Evolutionary conservation across 2,113 vertebrate species (phyloP).

Genomic region (Thymallus thymallus): DNA sequence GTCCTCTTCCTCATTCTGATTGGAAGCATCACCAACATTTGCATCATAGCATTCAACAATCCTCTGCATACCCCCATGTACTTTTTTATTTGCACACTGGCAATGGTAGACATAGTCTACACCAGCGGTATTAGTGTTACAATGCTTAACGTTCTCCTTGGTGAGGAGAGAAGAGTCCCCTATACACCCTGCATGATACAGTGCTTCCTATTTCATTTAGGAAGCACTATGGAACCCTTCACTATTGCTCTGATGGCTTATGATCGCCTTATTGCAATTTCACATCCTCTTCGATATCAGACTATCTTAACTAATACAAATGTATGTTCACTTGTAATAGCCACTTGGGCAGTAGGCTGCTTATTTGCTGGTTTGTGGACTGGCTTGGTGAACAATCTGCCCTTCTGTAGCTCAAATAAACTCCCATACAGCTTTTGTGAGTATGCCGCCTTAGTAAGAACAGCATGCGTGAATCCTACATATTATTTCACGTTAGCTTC

Average conservation of each 20-base stretch:
- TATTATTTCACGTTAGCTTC: not conserved
- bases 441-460: conserved; percentile 11
- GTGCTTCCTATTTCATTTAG: conserved; percentile 8
- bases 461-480: conserved; percentile 16
- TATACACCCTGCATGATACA: conserved; percentile 7
- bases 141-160: conserved; percentile 18
- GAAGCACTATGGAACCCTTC: conserved; percentile 16
- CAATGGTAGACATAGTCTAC: conserved; percentile 9
- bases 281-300: conserved; percentile 13
- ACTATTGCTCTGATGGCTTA: conserved; percentile 23
- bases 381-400: not conserved
- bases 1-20: conserved; percentile 10
- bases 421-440: conserved; percentile 15
- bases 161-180: not conserved
- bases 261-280: conserved; percentile 15
- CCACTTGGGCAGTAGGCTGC: not conserved
- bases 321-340: not conserved
- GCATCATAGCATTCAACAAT: not conserved
- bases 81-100: conserved; percentile 15
- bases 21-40: conserved; percentile 9
- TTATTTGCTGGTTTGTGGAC: not conserved
- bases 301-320: conserved; percentile 10
- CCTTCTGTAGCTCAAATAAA: conserved; percentile 4
- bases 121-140: conserved; percentile 6
- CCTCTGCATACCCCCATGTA: conserved; percentile 12